Percentiles rank a stretch among this genome's conserved stretches.
phyloP scores from a whole-genome alignment of 2,888 invertebrate species.

The Rhopalosiphum nymphaeae region DNA sequence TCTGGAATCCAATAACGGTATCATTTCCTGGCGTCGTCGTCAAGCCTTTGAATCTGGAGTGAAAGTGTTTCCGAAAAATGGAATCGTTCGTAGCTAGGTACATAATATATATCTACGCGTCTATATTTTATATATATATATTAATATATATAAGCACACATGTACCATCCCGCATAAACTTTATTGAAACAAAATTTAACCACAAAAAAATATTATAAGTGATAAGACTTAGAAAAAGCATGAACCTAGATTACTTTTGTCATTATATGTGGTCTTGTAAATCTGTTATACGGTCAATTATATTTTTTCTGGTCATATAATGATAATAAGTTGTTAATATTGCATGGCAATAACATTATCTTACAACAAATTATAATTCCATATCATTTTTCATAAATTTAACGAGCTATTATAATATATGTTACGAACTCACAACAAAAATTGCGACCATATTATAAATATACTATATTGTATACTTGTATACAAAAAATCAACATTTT shows the following conservation, averaged over 20 bases:
- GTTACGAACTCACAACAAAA: not conserved
- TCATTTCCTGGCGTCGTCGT: not conserved
- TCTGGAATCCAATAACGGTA: constrained; percentile 4
- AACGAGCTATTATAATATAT: not conserved
- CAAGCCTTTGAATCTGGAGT: not conserved
- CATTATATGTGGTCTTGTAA: not conserved
- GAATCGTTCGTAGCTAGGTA: not conserved
- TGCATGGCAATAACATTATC: not conserved
- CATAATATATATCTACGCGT: not conserved
- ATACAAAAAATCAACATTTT: not conserved
- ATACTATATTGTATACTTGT: not conserved
- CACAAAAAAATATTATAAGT: not conserved
- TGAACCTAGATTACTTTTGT: not conserved
- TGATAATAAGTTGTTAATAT: not conserved
- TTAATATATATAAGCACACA: not conserved
- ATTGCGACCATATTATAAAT: not conserved
- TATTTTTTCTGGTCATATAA: not conserved
- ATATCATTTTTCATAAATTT: not conserved
- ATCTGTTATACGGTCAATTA: not conserved
- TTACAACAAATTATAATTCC: not conserved
- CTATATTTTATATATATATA: not conserved
- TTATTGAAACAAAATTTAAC: not conserved
- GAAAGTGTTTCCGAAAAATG: not conserved
- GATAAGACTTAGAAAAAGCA: not conserved
- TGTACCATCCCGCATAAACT: not conserved